phyloP scores from a whole-genome alignment of 2,113 vertebrate species.

The Gambusia holbrooki region DNA sequence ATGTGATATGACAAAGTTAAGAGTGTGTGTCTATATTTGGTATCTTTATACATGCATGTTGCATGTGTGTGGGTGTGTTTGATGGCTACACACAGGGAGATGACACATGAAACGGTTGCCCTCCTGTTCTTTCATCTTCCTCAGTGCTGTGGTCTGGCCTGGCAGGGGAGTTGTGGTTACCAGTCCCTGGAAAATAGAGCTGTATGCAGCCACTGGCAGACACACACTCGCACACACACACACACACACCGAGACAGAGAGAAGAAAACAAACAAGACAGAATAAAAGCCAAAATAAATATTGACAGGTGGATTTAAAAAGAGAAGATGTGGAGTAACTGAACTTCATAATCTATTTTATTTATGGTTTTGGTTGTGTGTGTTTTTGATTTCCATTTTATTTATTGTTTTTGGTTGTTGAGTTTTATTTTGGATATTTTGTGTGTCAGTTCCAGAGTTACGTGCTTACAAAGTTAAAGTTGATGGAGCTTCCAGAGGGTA shows the following conservation, averaged over 20 bases:
- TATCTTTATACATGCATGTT: slow-evolving; percentile 28
- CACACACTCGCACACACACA: slow-evolving; percentile 3
- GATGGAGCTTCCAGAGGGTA: no score
- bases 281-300: neutral
- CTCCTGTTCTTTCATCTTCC: slow-evolving; percentile 79
- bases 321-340: neutral
- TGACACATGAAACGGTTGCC: slow-evolving; percentile 77
- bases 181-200: slow-evolving; percentile 59
- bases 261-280: neutral
- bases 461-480: no score
- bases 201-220: slow-evolving; percentile 37
- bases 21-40: slow-evolving; percentile 21
- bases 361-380: no score
- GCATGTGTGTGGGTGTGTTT: slow-evolving; percentile 20
- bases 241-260: neutral
- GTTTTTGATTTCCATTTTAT: no score
- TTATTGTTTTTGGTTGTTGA: no score
- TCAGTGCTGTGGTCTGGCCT: slow-evolving; percentile 67
- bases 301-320: neutral
- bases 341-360: neutral
- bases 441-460: no score
- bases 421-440: no score
- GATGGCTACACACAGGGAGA: slow-evolving; percentile 29
- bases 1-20: slow-evolving; percentile 24
- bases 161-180: slow-evolving; percentile 62